These are phyloP conservation scores for human (Homo sapiens) DNA, from an alignment of 2,113 vertebrate genomes.

Conservation along the genomic window GRCh38 chr1:116459001-116459500, in stretches of 20 bases:
- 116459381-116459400: neutral
- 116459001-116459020: neutral
- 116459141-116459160: neutral
- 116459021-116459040: neutral
- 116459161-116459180: neutral
- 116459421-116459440: neutral
- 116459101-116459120: neutral
- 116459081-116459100: neutral
- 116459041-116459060: neutral
- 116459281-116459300: neutral
- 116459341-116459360: neutral
- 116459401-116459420: neutral
- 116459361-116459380: neutral
- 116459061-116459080: neutral
- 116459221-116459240: too few relatives aligned
- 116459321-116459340: neutral
- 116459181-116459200: neutral
- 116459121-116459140: neutral
- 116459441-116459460: neutral
- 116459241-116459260: too few relatives aligned
- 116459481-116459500: neutral
- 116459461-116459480: neutral
- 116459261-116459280: neutral
- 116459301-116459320: neutral
- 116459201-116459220: neutral